These are phyloP conservation scores for Phthorimaea operculella DNA, from an alignment of 1,140 invertebrate species.

Conservation along the genomic window DNA sequence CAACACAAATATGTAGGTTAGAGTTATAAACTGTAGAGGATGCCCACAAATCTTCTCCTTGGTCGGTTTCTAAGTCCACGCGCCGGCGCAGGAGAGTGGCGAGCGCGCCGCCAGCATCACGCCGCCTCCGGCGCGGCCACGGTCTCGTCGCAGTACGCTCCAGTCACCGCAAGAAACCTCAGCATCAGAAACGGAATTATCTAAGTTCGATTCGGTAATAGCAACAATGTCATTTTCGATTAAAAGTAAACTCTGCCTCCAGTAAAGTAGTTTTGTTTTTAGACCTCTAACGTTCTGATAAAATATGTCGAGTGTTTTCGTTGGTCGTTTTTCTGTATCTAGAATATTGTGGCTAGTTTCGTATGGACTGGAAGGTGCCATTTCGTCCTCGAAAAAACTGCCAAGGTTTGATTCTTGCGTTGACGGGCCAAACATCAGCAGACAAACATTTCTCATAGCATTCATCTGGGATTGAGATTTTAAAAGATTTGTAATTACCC, in stretches of 20 bases:
- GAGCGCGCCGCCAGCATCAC: too few species aligned
- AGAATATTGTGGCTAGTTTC: too few species aligned
- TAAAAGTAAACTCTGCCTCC: not conserved
- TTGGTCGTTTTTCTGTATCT: not conserved
- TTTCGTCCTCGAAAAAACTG: constrained; percentile 4
- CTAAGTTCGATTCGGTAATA: constrained; percentile 5
- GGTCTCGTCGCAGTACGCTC: constrained; percentile 2
- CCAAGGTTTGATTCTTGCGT: constrained; percentile 7
- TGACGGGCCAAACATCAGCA: constrained; percentile 3
- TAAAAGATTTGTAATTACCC: constrained; percentile 8
- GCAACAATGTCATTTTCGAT: not conserved
- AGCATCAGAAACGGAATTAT: not conserved
- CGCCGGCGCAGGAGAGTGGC: not conserved
- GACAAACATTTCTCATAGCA: constrained; percentile 7
- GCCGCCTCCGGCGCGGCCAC: not conserved
- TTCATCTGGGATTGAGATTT: not conserved
- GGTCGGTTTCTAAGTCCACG: constrained; percentile 2
- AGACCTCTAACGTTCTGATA: constrained; percentile 11
- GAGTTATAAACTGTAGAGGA: not conserved
- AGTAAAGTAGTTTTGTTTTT: constrained; percentile 5
- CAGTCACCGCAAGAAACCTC: constrained; percentile 6
- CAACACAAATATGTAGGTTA: constrained; percentile 2
- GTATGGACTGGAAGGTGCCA: not conserved
- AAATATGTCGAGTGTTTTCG: not conserved
- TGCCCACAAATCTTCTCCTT: constrained; percentile 7